Base-by-base conservation (phyloP, 1,140 invertebrate genomes). In the Cydia amplana region DNA sequence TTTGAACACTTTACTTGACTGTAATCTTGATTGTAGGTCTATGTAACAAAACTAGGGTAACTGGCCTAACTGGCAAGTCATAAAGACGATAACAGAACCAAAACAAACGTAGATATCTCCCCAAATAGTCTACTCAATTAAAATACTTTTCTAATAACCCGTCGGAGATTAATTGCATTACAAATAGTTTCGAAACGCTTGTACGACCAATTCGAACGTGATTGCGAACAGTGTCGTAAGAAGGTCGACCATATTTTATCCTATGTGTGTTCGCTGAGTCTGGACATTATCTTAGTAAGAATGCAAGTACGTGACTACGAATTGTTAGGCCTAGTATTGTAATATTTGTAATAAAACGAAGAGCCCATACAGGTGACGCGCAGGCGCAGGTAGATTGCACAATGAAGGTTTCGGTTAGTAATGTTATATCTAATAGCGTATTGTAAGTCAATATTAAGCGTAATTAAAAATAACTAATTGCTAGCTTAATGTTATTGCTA, bases 241-340 rank as follows among this genome's bases (percentile, higher is more conserved):
- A 70, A 70, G 65, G 65, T 70, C 65, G 72, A 23, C 36, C 14
- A 51, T 55, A 28, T 73, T 28, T 73, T 73, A 55, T 73, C 72
- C 23, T 14, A 73, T 40, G 32, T 40, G 32, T 73, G 43, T 25
- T 49, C 72, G 43, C 46, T 73, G 20, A 51, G 20, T 73, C 5
- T 49, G 72, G 43, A 23, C 70, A 32, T 73, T 60, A 51, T 23
- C 28, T 73, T n/a, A 14, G 72, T 49, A 55, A 18, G 43, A 46
- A 55, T 25, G 20, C 72, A 4, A 28, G 43, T 73, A 73, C 72
- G 46, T 73, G 72, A n/a, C 72, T 73, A 25, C 55, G 20, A 4
- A 60, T 73, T 51, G 43, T 32, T 49, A 23, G 23, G 55, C 18
- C 43, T 73, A 51, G 16, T 70, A 36, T 65, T 65, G 28, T 70